A percentile compares a stretch with the other conserved stretches of the same genome.
Conservation (phyloP, 2,797 vertebrate species). For the Thripadectes ignobilis region DNA sequence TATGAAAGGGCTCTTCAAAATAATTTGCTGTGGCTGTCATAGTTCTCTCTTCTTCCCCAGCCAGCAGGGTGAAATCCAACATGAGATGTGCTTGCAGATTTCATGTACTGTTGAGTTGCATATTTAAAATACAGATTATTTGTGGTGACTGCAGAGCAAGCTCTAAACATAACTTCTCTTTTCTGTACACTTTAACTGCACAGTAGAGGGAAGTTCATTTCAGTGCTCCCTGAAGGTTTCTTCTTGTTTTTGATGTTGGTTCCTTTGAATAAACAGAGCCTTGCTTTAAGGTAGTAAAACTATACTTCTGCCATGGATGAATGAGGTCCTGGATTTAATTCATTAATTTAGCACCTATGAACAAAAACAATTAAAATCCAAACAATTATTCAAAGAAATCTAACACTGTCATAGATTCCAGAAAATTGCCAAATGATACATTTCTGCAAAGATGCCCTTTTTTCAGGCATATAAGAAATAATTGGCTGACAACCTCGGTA, state of each 20-base stretch:
- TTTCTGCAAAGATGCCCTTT: background rate
- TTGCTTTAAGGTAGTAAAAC: background rate
- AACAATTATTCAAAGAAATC: background rate
- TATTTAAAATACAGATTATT: background rate
- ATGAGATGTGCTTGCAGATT: background rate
- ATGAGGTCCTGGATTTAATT: background rate
- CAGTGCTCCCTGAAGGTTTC: background rate
- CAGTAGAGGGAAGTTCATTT: background rate
- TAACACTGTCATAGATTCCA: background rate
- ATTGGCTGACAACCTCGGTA: constrained; percentile 6
- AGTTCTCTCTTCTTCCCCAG: background rate
- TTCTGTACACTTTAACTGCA: background rate
- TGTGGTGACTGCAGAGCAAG: background rate
- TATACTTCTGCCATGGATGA: background rate
- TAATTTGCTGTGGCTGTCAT: background rate
- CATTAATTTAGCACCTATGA: background rate
- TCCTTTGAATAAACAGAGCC: background rate
- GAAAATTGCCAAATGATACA: background rate
- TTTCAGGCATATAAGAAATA: constrained; percentile 22
- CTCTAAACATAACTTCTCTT: background rate
- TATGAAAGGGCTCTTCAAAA: background rate
- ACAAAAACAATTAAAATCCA: background rate
- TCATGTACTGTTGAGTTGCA: background rate
- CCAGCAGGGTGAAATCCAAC: background rate
- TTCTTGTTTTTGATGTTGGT: background rate